Percentiles rank a stretch among this genome's conserved stretches.
Conservation (phyloP, 2,113 vertebrate species). For the Nanorana parkeri region DNA sequence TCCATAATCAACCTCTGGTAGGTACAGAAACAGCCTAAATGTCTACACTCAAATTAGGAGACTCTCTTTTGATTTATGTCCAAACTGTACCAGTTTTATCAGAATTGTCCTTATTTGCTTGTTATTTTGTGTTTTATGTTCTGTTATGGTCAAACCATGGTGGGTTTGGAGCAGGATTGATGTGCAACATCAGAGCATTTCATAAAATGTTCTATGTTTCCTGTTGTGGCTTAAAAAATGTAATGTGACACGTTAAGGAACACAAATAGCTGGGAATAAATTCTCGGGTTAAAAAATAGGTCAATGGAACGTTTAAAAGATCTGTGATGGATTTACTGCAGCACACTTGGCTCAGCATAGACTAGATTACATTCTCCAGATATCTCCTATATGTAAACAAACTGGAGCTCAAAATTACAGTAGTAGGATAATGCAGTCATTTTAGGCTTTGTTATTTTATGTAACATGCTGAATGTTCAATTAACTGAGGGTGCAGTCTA, state of each 20-base stretch:
- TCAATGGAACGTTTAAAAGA: conserved; percentile 28
- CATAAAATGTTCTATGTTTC: not conserved
- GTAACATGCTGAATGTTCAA: conserved; percentile 1
- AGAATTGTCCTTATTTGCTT: too few species aligned
- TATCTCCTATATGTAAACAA: conserved; percentile 42
- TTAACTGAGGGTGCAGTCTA: not conserved
- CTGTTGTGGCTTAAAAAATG: not conserved
- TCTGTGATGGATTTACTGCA: conserved; percentile 40
- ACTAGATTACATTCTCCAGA: conserved; percentile 47
- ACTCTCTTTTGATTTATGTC: too few species aligned
- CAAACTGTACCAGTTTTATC: too few species aligned
- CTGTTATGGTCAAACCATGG: too few species aligned
- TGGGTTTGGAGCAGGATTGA: too few species aligned
- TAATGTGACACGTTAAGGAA: not conserved
- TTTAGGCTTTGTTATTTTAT: not conserved
- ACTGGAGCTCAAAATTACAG: conserved; percentile 21
- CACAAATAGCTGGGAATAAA: conserved; percentile 17
- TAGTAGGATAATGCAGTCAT: conserved; percentile 23
- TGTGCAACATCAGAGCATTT: not conserved
- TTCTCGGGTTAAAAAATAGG: conserved; percentile 38
- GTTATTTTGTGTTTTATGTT: too few species aligned
- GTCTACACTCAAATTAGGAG: too few species aligned
- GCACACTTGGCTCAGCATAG: not conserved
- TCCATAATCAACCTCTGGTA: too few species aligned
- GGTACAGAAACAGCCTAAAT: too few species aligned